These are phyloP conservation scores for Semibalanus balanoides DNA, from an alignment of 1,140 invertebrate genomes.

Conservation along the genomic window DNA sequence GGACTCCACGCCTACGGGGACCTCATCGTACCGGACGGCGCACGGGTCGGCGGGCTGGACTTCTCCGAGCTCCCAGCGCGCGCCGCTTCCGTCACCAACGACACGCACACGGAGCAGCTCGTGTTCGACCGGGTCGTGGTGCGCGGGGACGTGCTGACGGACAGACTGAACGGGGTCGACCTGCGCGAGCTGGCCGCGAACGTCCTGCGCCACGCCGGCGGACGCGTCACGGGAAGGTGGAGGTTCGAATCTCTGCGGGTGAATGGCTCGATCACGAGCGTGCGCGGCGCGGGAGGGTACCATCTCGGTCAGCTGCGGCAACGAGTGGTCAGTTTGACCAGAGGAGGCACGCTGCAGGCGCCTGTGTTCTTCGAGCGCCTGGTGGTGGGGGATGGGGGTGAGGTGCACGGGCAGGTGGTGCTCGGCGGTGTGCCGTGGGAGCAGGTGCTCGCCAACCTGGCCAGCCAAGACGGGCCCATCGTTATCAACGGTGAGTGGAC, in stretches of 20 bases:
- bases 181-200: neutral
- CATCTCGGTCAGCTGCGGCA: neutral
- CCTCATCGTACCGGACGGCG: neutral
- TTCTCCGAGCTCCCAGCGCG: neutral
- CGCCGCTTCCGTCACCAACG: neutral
- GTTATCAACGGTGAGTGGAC: neutral
- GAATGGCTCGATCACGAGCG: neutral
- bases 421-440: neutral
- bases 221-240: neutral
- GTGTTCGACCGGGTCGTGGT: neutral
- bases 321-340: neutral
- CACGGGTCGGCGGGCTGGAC: neutral
- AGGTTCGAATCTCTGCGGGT: neutral
- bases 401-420: neutral
- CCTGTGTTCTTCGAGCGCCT: neutral
- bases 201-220: neutral
- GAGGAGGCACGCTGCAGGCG: neutral
- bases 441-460: neutral
- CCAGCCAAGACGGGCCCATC: neutral
- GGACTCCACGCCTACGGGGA: neutral
- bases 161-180: neutral
- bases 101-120: neutral
- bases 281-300: neutral
- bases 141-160: neutral
- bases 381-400: neutral